Evolutionary conservation across 1,140 invertebrate genomes (phyloP).

Genomic region (Drosophila guanche): DNA sequence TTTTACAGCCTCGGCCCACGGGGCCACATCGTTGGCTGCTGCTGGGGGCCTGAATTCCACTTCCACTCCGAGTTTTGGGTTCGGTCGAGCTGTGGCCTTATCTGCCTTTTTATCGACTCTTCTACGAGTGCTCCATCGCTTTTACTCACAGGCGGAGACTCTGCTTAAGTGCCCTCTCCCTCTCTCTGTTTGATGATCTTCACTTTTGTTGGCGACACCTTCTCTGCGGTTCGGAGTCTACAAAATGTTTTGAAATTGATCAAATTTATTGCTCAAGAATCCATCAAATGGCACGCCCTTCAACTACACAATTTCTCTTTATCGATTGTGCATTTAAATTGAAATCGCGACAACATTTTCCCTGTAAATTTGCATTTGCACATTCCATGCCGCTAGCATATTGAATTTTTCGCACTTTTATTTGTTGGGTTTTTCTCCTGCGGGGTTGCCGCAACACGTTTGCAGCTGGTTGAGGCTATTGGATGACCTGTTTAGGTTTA

Average conservation of each 20-base stretch:
- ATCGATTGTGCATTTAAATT: conserved; percentile 51
- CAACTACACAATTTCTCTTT: conserved; percentile 33
- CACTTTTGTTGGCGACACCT: too few relatives aligned
- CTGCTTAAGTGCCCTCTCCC: too few relatives aligned
- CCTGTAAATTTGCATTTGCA: conserved; percentile 42
- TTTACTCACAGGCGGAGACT: too few relatives aligned
- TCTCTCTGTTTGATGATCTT: too few relatives aligned
- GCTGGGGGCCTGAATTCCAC: conserved; percentile 13
- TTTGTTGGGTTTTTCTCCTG: conserved; percentile 10
- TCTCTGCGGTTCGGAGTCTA: too few relatives aligned
- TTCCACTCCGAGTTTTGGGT: conserved; percentile 6
- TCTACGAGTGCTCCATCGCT: too few relatives aligned
- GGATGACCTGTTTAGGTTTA: too few relatives aligned
- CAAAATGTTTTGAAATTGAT: too few relatives aligned
- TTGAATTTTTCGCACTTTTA: conserved; percentile 46
- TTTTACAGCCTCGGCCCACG: conserved; percentile 33
- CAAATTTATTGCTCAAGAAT: too few relatives aligned
- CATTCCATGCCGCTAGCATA: conserved; percentile 13
- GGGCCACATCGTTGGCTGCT: conserved; percentile 18
- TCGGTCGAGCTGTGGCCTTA: too few relatives aligned
- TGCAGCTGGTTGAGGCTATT: conserved; percentile 29
- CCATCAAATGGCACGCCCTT: too few relatives aligned
- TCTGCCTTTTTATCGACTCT: too few relatives aligned
- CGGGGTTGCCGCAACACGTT: neutral
- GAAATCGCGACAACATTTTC: conserved; percentile 51